Conservation (phyloP, 2,113 vertebrate genomes). For the Balaeniceps rex region DNA sequence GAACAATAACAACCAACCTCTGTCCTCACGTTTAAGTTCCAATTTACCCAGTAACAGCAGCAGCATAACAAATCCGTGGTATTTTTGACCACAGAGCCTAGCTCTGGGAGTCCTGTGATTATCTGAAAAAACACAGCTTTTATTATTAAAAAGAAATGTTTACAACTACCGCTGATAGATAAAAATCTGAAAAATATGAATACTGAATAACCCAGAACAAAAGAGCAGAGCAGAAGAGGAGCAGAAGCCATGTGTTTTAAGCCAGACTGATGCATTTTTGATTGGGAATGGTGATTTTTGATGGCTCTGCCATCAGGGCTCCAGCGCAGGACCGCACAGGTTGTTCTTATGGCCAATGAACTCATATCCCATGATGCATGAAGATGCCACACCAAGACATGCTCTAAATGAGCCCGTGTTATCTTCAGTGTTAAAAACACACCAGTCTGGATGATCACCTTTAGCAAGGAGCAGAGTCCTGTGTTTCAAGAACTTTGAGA, state of each 20-base stretch:
- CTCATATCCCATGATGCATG: background rate
- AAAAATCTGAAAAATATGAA: background rate
- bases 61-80: background rate
- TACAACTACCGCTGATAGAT: rapidly evolving
- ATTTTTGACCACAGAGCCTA: background rate
- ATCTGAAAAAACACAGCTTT: background rate
- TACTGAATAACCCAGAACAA: background rate
- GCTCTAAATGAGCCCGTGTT: background rate
- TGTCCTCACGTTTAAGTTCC: background rate
- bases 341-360: background rate
- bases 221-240: background rate
- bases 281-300: background rate
- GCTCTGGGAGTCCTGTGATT: background rate
- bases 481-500: background rate
- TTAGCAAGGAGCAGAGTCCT: background rate
- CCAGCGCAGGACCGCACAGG: rapidly evolving
- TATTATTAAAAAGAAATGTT: background rate
- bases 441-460: background rate
- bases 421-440: background rate
- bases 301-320: background rate
- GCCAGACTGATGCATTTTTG: background rate
- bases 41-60: background rate
- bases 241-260: background rate
- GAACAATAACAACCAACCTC: background rate
- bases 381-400: rapidly evolving